Base-by-base conservation (phyloP, 2,113 vertebrate genomes). In the Columba janthina region DNA sequence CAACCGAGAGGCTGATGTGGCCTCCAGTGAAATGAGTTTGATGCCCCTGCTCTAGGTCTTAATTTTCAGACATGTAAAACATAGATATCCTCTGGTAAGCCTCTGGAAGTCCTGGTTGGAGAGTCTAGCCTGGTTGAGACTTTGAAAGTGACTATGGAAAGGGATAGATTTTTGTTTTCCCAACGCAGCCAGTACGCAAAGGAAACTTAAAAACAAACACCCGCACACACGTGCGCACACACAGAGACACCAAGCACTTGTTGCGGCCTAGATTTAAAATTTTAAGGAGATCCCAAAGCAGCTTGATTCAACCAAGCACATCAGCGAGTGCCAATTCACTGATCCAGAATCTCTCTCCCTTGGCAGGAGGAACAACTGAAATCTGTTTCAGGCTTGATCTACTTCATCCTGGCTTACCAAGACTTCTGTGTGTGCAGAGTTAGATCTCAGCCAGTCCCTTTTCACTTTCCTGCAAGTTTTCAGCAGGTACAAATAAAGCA, bases 401-500 rank as follows among this genome's bases (percentile, higher is more conserved):
- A 9, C 19, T 84, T 79, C 62, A 62, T 44, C 26, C 20, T 48
- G 22, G n/a, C 40, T 91, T 74, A 77, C 19, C 34, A 75, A 67
- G 32, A 58, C 11, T 85, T 83, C 36, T 80, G 20, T 9, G 34
- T 40, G 50, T 48, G 64, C 42, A 88, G 51, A 72, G 31, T 51
- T 40, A 91, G 46, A 87, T 15, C 26, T 91, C 72, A 81, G 40
- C 8, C 86, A 75, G 40, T 25, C 34, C 12, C 34, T 78, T 84
- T 51, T 77, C 34, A 65, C 32, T 89, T 87, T 48, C 32, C 40
- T 76, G 26, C 13, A 67, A 76, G 46, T 54, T 85, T 95, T 79
- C 80, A 91, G 61, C 40, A 93, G 44, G 84, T 85, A 44, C 50
- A 70, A 87, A 65, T 65, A 71, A 92, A 94, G 28, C 36, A 70